Evolutionary conservation across 37 sponge, comb jelly and placozoan species (phyloP), one percentile per base, ranked within the genome.

Genomic region (Crambe crambe): DNA sequence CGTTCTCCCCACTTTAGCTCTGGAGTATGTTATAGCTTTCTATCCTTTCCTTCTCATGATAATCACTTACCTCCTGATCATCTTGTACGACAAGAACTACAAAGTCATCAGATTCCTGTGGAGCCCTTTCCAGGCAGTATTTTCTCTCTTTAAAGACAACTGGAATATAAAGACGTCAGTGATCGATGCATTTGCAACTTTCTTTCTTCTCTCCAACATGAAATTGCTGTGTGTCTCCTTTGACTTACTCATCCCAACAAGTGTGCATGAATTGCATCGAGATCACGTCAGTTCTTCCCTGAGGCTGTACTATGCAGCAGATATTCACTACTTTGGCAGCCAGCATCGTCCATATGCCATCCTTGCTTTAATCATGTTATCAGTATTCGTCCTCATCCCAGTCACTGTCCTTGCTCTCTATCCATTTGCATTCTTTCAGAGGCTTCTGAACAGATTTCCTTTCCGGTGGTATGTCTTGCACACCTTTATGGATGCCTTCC

Each of bases 11-110:
- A n/a, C n/a, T 6, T 8, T 62, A 26, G 31, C 30, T 56, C 56
- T 80, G 42, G 58, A 78, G 4, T 83, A 83, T 58, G 0, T 83
- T 21, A 35, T 57, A 40, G 89, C 89, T 20, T 31, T 79, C 54
- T 83, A 79, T 51, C 84, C 84, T 1, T 54, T 75, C 15, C 38
- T 76, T 3, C 73, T 70, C 9, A 42, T 88, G 10, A 58, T 37
- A 65, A 26, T 71, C 15, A 58, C 60, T 2, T 74, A 56, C 51
- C 23, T 73, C 21, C 12, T 70, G 27, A 54, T 88, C 17, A 25
- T 30, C 17, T 58, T 57, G 18, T 43, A 56, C 10, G 47, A 29
- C 36, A 56, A 32, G 9, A 21, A 32, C 17, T 10, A 29, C 42
- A 31, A 30, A 23, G 17, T 41, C 1, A 31, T 74, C 17, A 47